A percentile compares a stretch with the other conserved stretches of the same genome.
These are phyloP conservation scores for Elaphurus davidianus DNA, from an alignment of 2,113 vertebrate species.

Conservation along the genomic window DNA sequence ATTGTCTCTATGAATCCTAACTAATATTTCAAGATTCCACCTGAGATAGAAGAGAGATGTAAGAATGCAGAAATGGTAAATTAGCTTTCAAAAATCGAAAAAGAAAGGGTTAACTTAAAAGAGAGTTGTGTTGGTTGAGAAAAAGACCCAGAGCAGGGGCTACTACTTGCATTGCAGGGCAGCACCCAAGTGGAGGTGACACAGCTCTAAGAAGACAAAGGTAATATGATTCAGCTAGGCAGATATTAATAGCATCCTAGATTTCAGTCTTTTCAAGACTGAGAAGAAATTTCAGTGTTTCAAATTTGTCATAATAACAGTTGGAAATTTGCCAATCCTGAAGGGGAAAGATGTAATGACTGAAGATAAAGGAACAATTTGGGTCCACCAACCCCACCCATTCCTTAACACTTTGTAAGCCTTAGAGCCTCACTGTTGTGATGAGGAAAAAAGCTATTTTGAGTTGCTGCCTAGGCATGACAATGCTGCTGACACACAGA, in stretches of 20 bases:
- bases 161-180: background rate
- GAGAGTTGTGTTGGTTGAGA: background rate
- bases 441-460: background rate
- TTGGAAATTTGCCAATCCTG: background rate
- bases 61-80: background rate
- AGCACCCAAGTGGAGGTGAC: background rate
- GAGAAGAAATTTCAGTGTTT: background rate
- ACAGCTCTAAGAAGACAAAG: background rate
- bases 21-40: background rate
- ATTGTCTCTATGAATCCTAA: background rate
- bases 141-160: background rate
- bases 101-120: background rate
- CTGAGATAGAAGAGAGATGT: background rate
- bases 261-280: background rate
- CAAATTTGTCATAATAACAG: background rate
- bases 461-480: background rate
- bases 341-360: background rate
- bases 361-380: background rate
- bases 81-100: background rate
- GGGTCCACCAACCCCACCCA: background rate
- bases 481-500: background rate
- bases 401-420: background rate
- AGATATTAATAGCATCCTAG: background rate
- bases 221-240: background rate
- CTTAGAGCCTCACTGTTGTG: background rate